These are phyloP conservation scores for Ceraclea dissimilis DNA, from an alignment of 2,888 invertebrate species.

Conservation along the genomic window DNA sequence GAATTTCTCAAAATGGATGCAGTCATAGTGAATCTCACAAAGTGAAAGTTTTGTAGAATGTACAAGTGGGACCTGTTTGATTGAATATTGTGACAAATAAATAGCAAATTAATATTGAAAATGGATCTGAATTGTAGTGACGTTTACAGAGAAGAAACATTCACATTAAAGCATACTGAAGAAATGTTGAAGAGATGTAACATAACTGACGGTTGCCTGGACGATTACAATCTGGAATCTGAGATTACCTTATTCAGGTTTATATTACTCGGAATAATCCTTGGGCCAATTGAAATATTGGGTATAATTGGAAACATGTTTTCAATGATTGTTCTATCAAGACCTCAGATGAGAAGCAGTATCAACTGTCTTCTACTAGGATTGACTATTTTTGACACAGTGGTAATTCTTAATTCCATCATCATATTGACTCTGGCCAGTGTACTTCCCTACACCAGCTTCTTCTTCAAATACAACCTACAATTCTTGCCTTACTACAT, in stretches of 20 bases:
- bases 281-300: background rate
- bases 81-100: no score
- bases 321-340: slow-evolving; percentile 1
- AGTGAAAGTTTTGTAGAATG: no score
- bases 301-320: slow-evolving; percentile 1
- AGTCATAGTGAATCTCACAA: no score
- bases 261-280: background rate
- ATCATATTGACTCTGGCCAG: background rate
- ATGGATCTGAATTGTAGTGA: background rate
- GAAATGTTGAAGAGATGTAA: background rate
- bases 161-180: background rate
- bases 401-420: background rate
- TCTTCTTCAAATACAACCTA: background rate
- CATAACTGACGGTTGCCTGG: background rate
- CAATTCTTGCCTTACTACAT: background rate
- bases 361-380: background rate
- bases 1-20: no score
- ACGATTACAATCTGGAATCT: background rate
- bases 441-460: background rate
- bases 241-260: background rate
- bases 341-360: slow-evolving; percentile 1
- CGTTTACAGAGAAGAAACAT: no score
- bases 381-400: background rate
- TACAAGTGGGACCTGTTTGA: no score
- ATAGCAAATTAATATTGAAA: no score